Evolutionary conservation across 2,797 vertebrate genomes (phyloP).

Genomic region (Tachyglossus aculeatus): DNA sequence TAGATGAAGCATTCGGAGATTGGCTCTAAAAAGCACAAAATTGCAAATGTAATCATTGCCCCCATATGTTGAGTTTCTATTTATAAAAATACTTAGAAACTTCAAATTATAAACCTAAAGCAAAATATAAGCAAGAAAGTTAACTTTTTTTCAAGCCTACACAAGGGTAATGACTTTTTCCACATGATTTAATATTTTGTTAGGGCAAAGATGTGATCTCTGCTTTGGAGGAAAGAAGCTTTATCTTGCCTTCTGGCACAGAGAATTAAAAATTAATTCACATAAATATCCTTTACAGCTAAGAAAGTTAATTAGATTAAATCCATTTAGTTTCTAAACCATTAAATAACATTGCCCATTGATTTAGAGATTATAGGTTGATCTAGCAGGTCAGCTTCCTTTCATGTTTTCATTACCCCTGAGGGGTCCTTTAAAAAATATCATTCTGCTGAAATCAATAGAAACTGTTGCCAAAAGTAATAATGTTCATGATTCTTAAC

Average conservation of each 20-base stretch:
- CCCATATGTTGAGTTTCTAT: neutral
- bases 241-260: conserved; percentile 16
- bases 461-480: conserved; percentile 19
- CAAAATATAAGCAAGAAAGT: conserved; percentile 1
- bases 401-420: conserved; percentile 39
- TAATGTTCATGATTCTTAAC: neutral
- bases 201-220: neutral
- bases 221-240: neutral
- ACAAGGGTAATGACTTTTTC: neutral
- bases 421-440: conserved; percentile 45
- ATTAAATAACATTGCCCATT: conserved; percentile 58
- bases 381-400: conserved; percentile 30
- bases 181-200: neutral
- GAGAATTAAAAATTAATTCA: conserved; percentile 51
- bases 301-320: conserved; percentile 57
- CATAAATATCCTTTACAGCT: conserved; percentile 57
- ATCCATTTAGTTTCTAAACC: conserved; percentile 47
- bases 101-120: neutral
- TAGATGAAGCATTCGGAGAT: no score
- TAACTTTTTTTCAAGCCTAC: neutral
- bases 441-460: conserved; percentile 50
- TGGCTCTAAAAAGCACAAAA: no score
- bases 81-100: neutral
- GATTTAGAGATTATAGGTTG: conserved; percentile 56
- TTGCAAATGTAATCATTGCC: no score